phyloP scores from a whole-genome alignment of 35 echinoderm and acorn worm species.

The Apostichopus parvimensis region DNA sequence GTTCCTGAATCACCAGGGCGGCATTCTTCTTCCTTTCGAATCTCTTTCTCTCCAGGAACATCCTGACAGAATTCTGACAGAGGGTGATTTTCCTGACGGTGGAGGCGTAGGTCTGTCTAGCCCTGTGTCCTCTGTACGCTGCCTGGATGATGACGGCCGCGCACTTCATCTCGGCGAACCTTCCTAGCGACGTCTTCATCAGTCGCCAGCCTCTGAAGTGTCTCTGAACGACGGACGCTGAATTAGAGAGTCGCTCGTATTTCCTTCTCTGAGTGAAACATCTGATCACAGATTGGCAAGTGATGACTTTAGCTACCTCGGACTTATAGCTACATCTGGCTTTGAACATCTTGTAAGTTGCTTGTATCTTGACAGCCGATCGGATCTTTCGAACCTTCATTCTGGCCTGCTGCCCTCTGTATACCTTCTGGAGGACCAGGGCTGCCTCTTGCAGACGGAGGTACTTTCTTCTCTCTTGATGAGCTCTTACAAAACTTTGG shows the following conservation, averaged over 20 bases:
- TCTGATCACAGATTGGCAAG: conserved; percentile 60
- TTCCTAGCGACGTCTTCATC: not conserved
- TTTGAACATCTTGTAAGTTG: conserved; percentile 54
- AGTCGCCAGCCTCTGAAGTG: conserved; percentile 42
- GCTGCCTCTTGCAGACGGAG: conserved; percentile 23
- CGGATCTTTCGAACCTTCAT: conserved; percentile 24
- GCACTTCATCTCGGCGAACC: not conserved
- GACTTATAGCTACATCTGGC: conserved; percentile 37
- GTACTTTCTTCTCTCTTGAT: conserved; percentile 53
- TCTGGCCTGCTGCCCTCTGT: conserved; percentile 61
- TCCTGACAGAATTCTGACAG: conserved; percentile 27
- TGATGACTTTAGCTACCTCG: not conserved
- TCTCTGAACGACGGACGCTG: conserved; percentile 62
- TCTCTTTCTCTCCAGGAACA: not conserved
- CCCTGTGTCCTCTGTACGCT: not conserved
- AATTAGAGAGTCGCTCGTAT: not conserved
- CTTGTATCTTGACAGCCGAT: conserved; percentile 68
- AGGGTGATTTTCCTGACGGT: not conserved
- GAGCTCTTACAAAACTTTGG: conserved; percentile 60
- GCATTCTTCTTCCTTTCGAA: conserved; percentile 17
- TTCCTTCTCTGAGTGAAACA: conserved; percentile 13
- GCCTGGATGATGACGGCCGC: conserved; percentile 10
- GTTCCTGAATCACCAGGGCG: conserved; percentile 43
- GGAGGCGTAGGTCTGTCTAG: not conserved
- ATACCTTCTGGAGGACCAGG: conserved; percentile 66